Conservation (phyloP, 2,888 invertebrate species). For the Saturnia pavonia region DNA sequence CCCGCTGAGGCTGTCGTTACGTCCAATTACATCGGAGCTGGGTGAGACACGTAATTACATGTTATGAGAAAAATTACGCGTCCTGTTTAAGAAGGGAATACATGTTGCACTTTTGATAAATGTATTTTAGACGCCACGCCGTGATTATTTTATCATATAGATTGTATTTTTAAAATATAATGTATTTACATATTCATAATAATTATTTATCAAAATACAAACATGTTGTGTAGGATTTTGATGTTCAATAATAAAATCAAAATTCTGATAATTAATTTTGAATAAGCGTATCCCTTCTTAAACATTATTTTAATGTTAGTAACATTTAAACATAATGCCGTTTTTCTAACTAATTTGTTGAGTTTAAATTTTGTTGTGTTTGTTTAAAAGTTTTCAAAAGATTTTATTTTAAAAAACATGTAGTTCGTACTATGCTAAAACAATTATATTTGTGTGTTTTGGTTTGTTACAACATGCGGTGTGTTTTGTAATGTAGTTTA, state of each 20-base stretch:
- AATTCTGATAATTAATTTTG: background rate
- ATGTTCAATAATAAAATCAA: background rate
- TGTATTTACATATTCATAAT: background rate
- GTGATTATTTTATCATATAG: background rate
- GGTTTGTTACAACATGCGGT: constrained; percentile 39
- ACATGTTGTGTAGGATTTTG: background rate
- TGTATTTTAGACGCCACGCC: background rate
- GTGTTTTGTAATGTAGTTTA: constrained; percentile 40
- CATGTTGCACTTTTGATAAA: background rate
- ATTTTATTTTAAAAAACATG: constrained; percentile 30
- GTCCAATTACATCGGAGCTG: constrained; percentile 95
- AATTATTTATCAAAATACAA: background rate
- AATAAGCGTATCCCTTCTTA: background rate
- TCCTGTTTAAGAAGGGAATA: background rate
- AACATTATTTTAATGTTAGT: background rate
- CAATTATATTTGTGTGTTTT: constrained; percentile 37
- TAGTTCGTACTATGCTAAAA: constrained; percentile 33
- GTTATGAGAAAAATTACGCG: background rate
- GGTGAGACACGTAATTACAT: constrained; percentile 79
- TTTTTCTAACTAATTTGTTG: constrained; percentile 24
- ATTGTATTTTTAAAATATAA: background rate
- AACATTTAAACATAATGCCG: background rate
- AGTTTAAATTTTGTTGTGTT: constrained; percentile 27
- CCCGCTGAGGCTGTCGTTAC: constrained; percentile 97
- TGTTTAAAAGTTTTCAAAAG: constrained; percentile 39